Conservation (phyloP, 2,888 invertebrate species). For the Cacoxenus indagator region DNA sequence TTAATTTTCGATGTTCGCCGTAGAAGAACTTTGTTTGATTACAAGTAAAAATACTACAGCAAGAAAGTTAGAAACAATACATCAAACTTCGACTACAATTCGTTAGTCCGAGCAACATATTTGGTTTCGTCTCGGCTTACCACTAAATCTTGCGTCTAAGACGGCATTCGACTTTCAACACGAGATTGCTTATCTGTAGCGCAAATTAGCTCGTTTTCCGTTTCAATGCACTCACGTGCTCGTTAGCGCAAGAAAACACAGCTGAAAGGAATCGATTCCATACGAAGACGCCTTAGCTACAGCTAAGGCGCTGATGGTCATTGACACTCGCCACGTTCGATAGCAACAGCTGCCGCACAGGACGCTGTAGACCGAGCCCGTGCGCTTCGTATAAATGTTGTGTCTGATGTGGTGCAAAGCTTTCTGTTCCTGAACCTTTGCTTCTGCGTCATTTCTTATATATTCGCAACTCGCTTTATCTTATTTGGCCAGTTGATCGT, state of each 20-base stretch:
- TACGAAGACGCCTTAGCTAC: constrained; percentile 27
- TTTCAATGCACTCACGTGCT: constrained; percentile 62
- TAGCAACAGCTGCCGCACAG: neutral
- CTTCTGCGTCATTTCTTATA: too few relatives aligned
- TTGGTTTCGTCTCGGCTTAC: neutral
- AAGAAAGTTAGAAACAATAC: too few relatives aligned
- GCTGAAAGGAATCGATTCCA: neutral
- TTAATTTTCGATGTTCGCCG: too few relatives aligned
- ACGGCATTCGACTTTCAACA: too few relatives aligned
- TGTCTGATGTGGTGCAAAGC: neutral
- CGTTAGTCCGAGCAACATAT: too few relatives aligned
- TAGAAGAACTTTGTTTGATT: too few relatives aligned
- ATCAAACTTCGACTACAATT: too few relatives aligned
- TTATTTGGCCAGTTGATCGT: neutral
- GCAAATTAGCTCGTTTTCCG: constrained; percentile 66
- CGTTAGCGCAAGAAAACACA: constrained; percentile 39
- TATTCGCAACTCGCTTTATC: neutral
- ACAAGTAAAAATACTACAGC: too few relatives aligned
- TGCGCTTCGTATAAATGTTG: neutral
- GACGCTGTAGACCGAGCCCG: too few relatives aligned
- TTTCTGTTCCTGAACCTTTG: too few relatives aligned
- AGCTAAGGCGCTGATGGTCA: constrained; percentile 39
- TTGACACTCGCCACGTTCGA: constrained; percentile 24
- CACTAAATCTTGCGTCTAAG: neutral
- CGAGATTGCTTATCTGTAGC: constrained; percentile 38